These are phyloP conservation scores for Synergus umbraculus DNA, from an alignment of 2,888 invertebrate species.

Conservation along the genomic window DNA sequence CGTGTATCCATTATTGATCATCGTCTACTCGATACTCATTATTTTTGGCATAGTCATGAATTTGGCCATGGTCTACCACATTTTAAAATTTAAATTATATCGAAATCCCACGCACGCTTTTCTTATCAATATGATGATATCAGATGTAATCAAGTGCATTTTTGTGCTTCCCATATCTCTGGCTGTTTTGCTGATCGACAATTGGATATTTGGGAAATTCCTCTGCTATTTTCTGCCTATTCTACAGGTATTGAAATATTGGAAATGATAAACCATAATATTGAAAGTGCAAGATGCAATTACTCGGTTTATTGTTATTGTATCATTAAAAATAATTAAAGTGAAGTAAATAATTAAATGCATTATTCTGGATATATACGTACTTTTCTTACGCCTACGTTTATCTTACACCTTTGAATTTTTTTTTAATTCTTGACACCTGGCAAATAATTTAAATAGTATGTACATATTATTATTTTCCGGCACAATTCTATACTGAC, in stretches of 20 bases:
- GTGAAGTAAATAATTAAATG: too few relatives aligned
- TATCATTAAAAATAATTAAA: too few relatives aligned
- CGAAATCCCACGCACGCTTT: conserved; percentile 83
- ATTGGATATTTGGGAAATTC: conserved; percentile 86
- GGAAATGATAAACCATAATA: too few relatives aligned
- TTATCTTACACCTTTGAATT: too few relatives aligned
- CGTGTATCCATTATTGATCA: conserved; percentile 82
- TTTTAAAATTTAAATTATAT: conserved; percentile 79
- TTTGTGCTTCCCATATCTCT: conserved; percentile 84
- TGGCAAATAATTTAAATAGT: too few relatives aligned
- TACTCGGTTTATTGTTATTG: too few relatives aligned
- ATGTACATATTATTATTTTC: too few relatives aligned
- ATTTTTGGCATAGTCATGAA: conserved; percentile 81
- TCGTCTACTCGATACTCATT: conserved; percentile 81
- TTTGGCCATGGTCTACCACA: conserved; percentile 80
- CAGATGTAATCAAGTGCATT: conserved; percentile 83
- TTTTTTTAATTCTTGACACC: too few relatives aligned
- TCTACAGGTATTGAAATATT: conserved; percentile 81
- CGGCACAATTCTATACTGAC: too few relatives aligned
- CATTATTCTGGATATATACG: too few relatives aligned
- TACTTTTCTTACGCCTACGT: too few relatives aligned
- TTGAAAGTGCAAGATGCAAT: too few relatives aligned
- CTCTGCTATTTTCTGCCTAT: conserved; percentile 86
- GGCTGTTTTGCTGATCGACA: conserved; percentile 83
- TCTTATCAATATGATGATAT: conserved; percentile 83